These are phyloP conservation scores for Bufo gargarizans DNA, from an alignment of 2,113 vertebrate species.

Conservation along the genomic window DNA sequence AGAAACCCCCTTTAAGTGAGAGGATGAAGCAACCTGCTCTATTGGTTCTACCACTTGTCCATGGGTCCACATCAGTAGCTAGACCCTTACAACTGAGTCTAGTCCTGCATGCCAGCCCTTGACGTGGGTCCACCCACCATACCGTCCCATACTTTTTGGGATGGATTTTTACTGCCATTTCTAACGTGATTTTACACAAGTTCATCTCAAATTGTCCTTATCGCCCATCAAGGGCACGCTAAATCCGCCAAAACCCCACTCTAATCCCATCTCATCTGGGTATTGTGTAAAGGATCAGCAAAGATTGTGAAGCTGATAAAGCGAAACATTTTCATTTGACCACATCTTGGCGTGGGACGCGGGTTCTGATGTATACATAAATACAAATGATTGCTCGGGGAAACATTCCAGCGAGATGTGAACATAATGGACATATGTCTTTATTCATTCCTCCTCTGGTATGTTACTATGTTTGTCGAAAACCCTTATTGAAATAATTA, in stretches of 20 bases:
- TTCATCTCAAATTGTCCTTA: conserved; percentile 1
- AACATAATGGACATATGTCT: conserved; percentile 43
- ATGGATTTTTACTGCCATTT: neutral
- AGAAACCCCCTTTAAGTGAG: neutral
- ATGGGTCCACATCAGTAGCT: neutral
- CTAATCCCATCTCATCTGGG: conserved; percentile 46
- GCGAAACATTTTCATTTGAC: conserved; percentile 35
- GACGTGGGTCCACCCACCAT: neutral
- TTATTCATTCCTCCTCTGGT: conserved; percentile 37
- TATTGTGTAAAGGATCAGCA: conserved; percentile 36
- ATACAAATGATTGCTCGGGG: conserved; percentile 46
- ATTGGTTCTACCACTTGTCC: neutral
- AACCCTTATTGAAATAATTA: conserved; percentile 56
- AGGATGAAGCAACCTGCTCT: neutral
- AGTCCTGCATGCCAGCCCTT: neutral
- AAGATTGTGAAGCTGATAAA: conserved; percentile 31
- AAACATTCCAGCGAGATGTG: conserved; percentile 39
- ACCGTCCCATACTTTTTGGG: neutral
- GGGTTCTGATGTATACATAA: conserved; percentile 36
- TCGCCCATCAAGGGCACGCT: neutral
- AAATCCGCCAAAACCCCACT: neutral
- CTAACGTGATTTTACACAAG: neutral
- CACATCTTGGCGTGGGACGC: conserved; percentile 14
- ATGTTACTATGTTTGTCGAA: conserved; percentile 52
- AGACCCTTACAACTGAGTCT: neutral